phyloP scores from a whole-genome alignment of 2,888 invertebrate genomes.

The Rambutsinella grinnellia region DNA sequence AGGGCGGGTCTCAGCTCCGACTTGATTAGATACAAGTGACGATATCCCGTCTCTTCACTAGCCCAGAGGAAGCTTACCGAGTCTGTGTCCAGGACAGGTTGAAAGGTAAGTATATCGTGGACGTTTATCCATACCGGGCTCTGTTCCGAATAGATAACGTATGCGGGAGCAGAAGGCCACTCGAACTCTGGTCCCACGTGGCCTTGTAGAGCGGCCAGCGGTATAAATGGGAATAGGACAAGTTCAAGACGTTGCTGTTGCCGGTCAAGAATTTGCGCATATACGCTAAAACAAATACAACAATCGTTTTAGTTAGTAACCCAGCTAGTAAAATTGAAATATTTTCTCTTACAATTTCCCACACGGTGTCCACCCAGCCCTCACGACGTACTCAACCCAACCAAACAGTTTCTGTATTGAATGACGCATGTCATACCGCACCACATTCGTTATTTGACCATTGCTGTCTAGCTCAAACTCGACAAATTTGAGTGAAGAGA shows the following conservation, averaged over 20 bases:
- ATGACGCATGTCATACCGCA: constrained; percentile 81
- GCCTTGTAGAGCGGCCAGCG: constrained; percentile 46
- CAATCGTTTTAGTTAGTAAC: constrained; percentile 22
- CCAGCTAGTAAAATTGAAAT: not conserved
- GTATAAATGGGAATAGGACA: constrained; percentile 81
- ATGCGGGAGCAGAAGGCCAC: constrained; percentile 72
- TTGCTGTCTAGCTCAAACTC: constrained; percentile 74
- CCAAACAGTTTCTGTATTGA: constrained; percentile 86
- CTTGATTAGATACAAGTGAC: constrained; percentile 87
- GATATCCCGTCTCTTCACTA: constrained; percentile 89
- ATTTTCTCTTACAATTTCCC: constrained; percentile 79
- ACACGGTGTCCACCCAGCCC: constrained; percentile 96
- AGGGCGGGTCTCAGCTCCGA: constrained; percentile 71
- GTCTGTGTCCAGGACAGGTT: constrained; percentile 74
- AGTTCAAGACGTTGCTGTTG: constrained; percentile 88
- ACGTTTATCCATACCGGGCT: constrained; percentile 92
- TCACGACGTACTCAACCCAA: constrained; percentile 94
- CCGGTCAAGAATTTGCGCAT: constrained; percentile 91
- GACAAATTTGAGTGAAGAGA: constrained; percentile 81
- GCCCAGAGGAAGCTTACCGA: constrained; percentile 87
- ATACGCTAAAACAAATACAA: constrained; percentile 76
- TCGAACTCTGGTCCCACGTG: constrained; percentile 68
- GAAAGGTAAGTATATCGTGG: constrained; percentile 89
- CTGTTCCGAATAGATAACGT: constrained; percentile 75
- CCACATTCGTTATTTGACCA: constrained; percentile 81